phyloP scores from a whole-genome alignment of 2,797 vertebrate species.

The Silurus aristotelis region DNA sequence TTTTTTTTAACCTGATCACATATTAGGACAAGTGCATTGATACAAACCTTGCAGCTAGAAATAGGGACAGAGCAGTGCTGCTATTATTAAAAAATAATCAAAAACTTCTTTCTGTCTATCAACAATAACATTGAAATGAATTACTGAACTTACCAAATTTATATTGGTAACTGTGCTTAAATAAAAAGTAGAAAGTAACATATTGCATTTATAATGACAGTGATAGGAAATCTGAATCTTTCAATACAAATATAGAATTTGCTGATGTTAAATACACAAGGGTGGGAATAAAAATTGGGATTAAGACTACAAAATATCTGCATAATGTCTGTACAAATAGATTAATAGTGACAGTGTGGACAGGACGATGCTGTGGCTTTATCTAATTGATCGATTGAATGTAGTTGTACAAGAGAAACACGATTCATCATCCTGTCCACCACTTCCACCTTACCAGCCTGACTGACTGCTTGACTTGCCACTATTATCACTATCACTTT shows the following conservation, averaged over 20 bases:
- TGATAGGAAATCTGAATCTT: not conserved
- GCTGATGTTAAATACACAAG: not conserved
- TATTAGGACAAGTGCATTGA: not conserved
- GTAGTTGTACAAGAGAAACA: conserved; percentile 29
- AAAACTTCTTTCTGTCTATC: not conserved
- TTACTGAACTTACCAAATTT: not conserved
- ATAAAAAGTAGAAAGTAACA: not conserved
- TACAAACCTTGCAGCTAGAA: not conserved
- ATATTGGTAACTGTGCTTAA: not conserved
- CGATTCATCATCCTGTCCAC: conserved; percentile 54
- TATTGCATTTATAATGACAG: not conserved
- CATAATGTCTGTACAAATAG: conserved; percentile 30
- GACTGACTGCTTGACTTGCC: not conserved
- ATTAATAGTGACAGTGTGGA: conserved; percentile 43
- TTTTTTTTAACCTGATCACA: not conserved
- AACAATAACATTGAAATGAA: not conserved
- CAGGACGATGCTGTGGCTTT: conserved; percentile 41
- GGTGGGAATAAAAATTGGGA: conserved; percentile 14
- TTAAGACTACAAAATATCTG: conserved; percentile 27
- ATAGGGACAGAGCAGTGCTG: not conserved
- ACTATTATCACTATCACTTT: not conserved
- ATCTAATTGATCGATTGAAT: conserved; percentile 51
- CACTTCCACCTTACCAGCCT: conserved; percentile 39
- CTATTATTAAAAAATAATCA: not conserved
- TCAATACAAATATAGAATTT: not conserved